Evolutionary conservation across 37 sponge, comb jelly and placozoan genomes (phyloP).

Genomic region (Spongia lamella): DNA sequence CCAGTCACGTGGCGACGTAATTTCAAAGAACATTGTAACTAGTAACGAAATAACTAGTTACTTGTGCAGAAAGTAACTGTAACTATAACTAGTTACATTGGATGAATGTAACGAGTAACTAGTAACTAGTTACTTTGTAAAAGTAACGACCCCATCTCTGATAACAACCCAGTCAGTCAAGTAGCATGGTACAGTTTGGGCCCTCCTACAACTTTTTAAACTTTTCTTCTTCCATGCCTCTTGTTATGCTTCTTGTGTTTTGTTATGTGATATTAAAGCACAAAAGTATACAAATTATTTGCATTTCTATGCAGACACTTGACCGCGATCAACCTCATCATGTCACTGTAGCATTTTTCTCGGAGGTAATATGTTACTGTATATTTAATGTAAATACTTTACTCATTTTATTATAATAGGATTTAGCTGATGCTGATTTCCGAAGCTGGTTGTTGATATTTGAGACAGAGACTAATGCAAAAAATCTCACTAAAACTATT

Average conservation of each 20-base stretch:
- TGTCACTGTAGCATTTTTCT: conserved; percentile 28
- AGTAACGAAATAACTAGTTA: too few relatives aligned
- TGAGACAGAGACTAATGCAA: conserved; percentile 10
- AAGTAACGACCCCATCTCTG: too few relatives aligned
- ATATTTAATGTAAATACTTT: not conserved
- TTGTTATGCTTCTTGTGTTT: too few relatives aligned
- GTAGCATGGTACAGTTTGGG: not conserved
- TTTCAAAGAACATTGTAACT: too few relatives aligned
- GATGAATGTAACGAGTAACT: too few relatives aligned
- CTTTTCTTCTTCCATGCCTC: too few relatives aligned
- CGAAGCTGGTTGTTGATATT: conserved; percentile 21
- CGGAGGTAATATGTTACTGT: conserved; percentile 21
- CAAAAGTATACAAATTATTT: too few relatives aligned
- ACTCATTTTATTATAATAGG: not conserved
- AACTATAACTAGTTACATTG: too few relatives aligned
- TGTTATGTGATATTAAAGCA: too few relatives aligned
- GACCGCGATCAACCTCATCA: conserved; percentile 25
- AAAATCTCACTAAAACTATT: conserved; percentile 18
- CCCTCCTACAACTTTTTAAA: not conserved
- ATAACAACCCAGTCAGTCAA: not conserved
- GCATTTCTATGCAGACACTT: not conserved
- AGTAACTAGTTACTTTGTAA: too few relatives aligned
- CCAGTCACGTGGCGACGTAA: too few relatives aligned
- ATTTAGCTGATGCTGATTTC: conserved; percentile 16
- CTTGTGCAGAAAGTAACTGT: too few relatives aligned